Base-by-base conservation (phyloP, 2,888 invertebrate genomes). In the Conops quadrifasciatus region DNA sequence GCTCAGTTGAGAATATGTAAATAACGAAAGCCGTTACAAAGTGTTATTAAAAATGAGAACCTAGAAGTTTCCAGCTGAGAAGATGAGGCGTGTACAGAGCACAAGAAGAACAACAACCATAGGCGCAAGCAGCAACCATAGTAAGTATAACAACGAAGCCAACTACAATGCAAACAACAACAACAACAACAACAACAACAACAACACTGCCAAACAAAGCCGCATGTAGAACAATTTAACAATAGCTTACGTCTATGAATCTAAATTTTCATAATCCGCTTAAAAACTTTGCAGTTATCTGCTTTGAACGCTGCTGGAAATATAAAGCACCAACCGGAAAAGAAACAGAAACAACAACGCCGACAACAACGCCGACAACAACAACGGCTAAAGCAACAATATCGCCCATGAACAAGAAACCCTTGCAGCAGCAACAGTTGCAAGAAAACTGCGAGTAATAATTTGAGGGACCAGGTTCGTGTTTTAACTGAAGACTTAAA, bases 211-310 rank as follows among this genome's bases (percentile, higher is more conserved):
- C n/a, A 49, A 49, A 3, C 7, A 49, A 3, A 49, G 49, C 15
- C 3, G 3, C 15, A 49, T 19, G 7, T n/a, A 19, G n/a, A 49
- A 49, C 49, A 11, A n/a, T n/a, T 49, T 49, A 4, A n/a, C 19
- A 19, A 49, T 5, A 16, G 49, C 19, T 36, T n/a, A 19, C 15
- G 49, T 49, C 49, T 49, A 19, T 19, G 19, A 49, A 49, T 49
- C 49, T 19, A 49, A 49, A 49, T 59, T 24, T 28, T 58, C 45
- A 45, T 63, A 63, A 63, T 63, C 63, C 45, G 63, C 45, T 63
- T 63, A 45, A 19, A 43, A 63, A 63, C 30, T 47, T 63, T 63
- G 13, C 21, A 63, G 21, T 63, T 43, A 45, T 63, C 16, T 47
- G 26, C 21, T 59, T 21, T 59, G 59, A 26, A 24, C 9, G 59